Conservation (phyloP, 2,797 vertebrate genomes). For the Limosa lapponica region DNA sequence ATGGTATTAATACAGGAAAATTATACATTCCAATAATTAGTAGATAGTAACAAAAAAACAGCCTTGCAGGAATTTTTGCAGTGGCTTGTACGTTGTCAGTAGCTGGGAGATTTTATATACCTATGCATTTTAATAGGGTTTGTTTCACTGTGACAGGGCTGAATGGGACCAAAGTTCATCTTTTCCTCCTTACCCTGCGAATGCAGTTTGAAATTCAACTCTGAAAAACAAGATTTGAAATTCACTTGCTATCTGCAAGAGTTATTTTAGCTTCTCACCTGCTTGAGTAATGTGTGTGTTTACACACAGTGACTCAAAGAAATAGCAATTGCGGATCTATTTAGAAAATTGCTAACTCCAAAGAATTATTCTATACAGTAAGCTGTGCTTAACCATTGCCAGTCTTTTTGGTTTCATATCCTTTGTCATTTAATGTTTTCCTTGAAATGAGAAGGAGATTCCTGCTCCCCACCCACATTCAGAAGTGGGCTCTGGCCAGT, state of each 20-base stretch:
- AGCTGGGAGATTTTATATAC: not conserved
- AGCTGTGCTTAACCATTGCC: not conserved
- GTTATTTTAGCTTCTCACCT: not conserved
- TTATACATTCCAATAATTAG: not conserved
- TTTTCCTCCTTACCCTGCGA: not conserved
- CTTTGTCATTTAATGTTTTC: not conserved
- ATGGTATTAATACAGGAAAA: not conserved
- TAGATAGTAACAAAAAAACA: not conserved
- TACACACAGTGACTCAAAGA: not conserved
- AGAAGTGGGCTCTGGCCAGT: not conserved
- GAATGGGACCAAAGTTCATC: not conserved
- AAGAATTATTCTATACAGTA: not conserved
- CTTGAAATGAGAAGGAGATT: not conserved
- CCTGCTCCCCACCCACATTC: not conserved
- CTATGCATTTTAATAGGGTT: not conserved
- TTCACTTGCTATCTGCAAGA: not conserved
- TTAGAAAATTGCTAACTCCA: too few species aligned
- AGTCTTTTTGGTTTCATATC: not conserved
- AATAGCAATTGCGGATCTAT: rapidly evolving
- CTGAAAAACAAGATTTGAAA: not conserved
- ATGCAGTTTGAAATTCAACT: not conserved
- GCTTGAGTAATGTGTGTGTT: not conserved
- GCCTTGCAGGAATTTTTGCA: not conserved
- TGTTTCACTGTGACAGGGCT: not conserved
- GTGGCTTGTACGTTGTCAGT: not conserved